Conservation (phyloP, 2,797 vertebrate species). For the Typhlichthys subterraneus region DNA sequence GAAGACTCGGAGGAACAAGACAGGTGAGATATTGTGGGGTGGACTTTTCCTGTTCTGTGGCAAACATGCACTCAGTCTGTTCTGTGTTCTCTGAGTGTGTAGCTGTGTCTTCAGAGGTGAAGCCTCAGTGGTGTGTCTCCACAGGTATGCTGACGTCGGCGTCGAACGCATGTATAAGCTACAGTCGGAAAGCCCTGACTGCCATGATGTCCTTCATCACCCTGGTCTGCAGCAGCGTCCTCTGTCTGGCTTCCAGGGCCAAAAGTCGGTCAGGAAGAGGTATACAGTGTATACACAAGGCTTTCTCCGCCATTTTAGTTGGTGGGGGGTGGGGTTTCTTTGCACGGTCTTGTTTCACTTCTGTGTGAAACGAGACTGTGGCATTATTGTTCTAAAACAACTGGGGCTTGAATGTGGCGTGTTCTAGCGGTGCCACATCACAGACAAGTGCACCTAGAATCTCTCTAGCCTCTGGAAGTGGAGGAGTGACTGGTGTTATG, state of each 20-base stretch:
- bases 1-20: conserved; percentile 77
- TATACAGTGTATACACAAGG: conserved; percentile 28
- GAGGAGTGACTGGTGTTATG: conserved; percentile 11
- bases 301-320: conserved; percentile 2
- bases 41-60: background rate
- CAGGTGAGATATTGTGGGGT: conserved; percentile 58
- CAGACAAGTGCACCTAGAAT: background rate
- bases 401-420: no score
- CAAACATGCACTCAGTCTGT: background rate
- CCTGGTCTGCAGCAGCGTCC: conserved; percentile 61
- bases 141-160: conserved; percentile 69
- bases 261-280: conserved; percentile 60
- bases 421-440: no score
- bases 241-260: conserved; percentile 62
- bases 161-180: conserved; percentile 61
- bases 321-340: background rate
- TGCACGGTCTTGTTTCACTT: background rate
- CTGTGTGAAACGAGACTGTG: no score
- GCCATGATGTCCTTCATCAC: conserved; percentile 67
- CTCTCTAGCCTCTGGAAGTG: background rate
- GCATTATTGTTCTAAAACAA: background rate
- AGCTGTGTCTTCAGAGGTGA: conserved; percentile 18
- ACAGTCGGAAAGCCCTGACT: conserved; percentile 64
- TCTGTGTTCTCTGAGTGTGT: background rate
- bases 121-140: conserved; percentile 38